phyloP scores from a whole-genome alignment of 2,113 vertebrate species.

The Neopipo cinnamomea region DNA sequence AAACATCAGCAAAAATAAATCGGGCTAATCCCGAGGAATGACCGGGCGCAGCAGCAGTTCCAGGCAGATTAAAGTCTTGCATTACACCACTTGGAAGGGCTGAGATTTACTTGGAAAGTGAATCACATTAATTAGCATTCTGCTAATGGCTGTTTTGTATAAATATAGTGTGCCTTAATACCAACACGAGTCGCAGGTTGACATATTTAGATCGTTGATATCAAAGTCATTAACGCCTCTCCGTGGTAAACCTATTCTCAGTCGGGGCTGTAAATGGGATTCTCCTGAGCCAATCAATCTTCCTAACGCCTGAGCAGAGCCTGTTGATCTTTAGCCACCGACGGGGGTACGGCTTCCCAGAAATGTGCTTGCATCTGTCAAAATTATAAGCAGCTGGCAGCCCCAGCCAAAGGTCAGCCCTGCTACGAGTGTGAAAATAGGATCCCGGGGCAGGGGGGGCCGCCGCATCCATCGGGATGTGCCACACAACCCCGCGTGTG shows the following conservation, averaged over 20 bases:
- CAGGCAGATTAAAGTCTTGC: slow-evolving; percentile 67
- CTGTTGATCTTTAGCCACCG: slow-evolving; percentile 66
- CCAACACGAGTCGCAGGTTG: slow-evolving; percentile 57
- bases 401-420: slow-evolving; percentile 76
- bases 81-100: slow-evolving; percentile 70
- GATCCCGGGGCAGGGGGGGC: slow-evolving; percentile 78
- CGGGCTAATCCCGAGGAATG: slow-evolving; percentile 67
- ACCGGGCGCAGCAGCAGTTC: slow-evolving; percentile 74
- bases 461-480: not conserved
- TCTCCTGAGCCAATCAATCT: slow-evolving; percentile 72
- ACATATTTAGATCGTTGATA: slow-evolving; percentile 74
- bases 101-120: slow-evolving; percentile 71
- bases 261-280: slow-evolving; percentile 57
- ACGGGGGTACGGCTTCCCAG: slow-evolving; percentile 72
- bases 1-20: slow-evolving; percentile 70
- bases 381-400: slow-evolving; percentile 79
- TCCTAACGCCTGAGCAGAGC: slow-evolving; percentile 74
- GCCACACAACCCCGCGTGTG: not conserved
- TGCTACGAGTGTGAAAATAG: slow-evolving; percentile 81
- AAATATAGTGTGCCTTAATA: slow-evolving; percentile 71
- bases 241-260: slow-evolving; percentile 58
- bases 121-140: slow-evolving; percentile 74
- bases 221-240: slow-evolving; percentile 76
- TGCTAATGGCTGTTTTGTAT: slow-evolving; percentile 75
- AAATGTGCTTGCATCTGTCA: slow-evolving; percentile 80